Base-by-base conservation (phyloP, 2,113 vertebrate species). In the Tautogolabrus adspersus region DNA sequence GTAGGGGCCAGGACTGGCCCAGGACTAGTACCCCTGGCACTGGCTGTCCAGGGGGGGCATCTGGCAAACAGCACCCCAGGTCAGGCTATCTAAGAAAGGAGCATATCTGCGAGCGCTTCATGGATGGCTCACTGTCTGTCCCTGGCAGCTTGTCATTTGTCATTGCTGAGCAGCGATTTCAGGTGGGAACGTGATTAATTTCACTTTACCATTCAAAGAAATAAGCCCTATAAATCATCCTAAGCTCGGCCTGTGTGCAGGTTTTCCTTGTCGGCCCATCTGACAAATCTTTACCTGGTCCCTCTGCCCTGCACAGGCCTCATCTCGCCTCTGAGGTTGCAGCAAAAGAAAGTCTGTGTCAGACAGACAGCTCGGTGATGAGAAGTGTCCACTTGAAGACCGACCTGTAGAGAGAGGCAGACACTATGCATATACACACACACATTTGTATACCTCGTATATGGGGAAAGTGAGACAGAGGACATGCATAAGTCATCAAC, bases 191-290 rank as follows among this genome's bases (percentile, higher is more conserved):
- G 82, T 94, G 94, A 95, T 95, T 94, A 94, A 95, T 95, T 94
- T 94, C 86, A 90, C 93, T 94, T 95, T 93, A 94, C 93, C 93
- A 94, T 94, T 93, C 94, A 94, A 91, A 94, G 94, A 95, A 95
- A 95, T 95, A 95, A 94, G 94, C 84, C 83, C 93, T 92, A 95
- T 95, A 95, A 95, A 95, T 95, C 95, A 95, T 93, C 79, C 85
- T 84, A 90, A 91, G 88, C 93, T 88, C 64, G 51, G 88, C 56
- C 72, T 80, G 81, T 79, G 91, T 67, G 82, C 74, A 74, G 79
- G 72, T 87, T 93, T 90, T 91, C 63, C 77, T 86, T 87, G 78
- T 80, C 72, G 72, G 74, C 85, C 86, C 37, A 75, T 89, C 84
- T 94, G 93, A 95, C 94, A 94, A 94, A 94, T 94, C 89, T 94